Percentiles rank a stretch among this genome's conserved stretches.
Evolutionary conservation across 53 echinoderm and acorn worm genomes (phyloP).

Genomic region (Glandiceps talaboti): DNA sequence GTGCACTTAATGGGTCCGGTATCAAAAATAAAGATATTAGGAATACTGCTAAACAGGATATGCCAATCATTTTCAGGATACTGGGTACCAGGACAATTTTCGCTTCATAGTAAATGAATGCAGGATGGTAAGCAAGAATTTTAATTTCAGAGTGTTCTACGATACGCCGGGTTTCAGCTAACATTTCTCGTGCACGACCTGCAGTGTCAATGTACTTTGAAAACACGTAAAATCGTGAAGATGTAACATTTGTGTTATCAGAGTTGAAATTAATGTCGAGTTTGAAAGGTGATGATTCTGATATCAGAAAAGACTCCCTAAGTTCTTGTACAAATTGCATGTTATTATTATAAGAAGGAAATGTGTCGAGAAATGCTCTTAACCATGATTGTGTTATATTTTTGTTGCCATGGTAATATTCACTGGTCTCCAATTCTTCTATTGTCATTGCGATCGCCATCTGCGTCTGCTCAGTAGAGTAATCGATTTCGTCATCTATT

Average conservation of each 20-base stretch:
- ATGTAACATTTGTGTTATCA: neutral
- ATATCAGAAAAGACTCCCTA: constrained; percentile 18
- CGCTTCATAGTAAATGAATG: neutral
- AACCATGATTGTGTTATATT: constrained; percentile 75
- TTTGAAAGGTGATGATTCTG: neutral
- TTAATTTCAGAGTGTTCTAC: neutral
- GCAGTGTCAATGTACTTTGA: neutral
- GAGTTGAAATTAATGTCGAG: neutral
- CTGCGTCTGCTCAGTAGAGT: constrained; percentile 64
- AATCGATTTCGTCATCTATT: constrained; percentile 30
- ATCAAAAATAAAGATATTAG: neutral
- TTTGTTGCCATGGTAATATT: constrained; percentile 28
- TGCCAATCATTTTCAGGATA: neutral
- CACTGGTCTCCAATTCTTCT: constrained; percentile 33
- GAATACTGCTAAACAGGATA: neutral
- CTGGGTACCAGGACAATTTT: neutral
- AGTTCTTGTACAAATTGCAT: constrained; percentile 22
- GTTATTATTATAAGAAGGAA: neutral
- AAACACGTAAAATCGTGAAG: neutral
- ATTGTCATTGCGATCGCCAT: constrained; percentile 35
- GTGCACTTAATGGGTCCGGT: neutral
- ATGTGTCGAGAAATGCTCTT: constrained; percentile 36
- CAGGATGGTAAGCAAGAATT: neutral
- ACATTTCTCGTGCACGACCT: neutral
- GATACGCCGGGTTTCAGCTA: neutral